Percentiles rank a stretch among this genome's conserved stretches.
These are phyloP conservation scores for Phrynosoma platyrhinos DNA, from an alignment of 2,113 vertebrate genomes.

Conservation along the genomic window DNA sequence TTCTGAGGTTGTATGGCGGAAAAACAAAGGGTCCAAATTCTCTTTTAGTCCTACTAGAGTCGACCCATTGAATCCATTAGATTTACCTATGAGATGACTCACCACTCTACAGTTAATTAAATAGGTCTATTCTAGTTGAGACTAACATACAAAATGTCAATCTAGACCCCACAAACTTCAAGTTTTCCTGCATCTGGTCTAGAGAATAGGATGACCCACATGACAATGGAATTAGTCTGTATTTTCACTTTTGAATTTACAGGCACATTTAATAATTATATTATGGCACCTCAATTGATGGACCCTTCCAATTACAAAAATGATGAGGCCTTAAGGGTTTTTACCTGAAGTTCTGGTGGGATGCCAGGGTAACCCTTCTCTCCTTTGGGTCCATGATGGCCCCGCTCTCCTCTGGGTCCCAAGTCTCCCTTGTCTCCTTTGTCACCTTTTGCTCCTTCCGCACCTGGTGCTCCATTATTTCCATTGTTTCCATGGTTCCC, in stretches of 20 bases:
- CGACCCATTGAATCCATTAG: too few relatives aligned
- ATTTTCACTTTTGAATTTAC: not conserved
- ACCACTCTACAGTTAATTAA: too few relatives aligned
- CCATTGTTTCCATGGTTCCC: constrained; percentile 88
- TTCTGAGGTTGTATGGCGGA: too few relatives aligned
- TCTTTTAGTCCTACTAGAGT: too few relatives aligned
- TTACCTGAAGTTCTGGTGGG: constrained; percentile 84
- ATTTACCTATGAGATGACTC: too few relatives aligned
- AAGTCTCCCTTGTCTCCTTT: constrained; percentile 85
- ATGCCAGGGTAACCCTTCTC: constrained; percentile 84
- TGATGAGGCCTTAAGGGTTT: not conserved
- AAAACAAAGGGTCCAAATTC: too few relatives aligned
- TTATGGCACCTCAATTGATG: not conserved
- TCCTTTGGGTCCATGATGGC: constrained; percentile 82
- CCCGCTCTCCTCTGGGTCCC: constrained; percentile 82
- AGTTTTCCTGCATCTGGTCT: not conserved
- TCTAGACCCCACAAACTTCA: not conserved
- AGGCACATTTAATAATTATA: not conserved
- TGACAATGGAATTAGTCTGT: not conserved
- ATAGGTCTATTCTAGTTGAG: too few relatives aligned
- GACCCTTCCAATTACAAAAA: not conserved
- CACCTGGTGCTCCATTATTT: constrained; percentile 84
- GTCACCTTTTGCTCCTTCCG: constrained; percentile 83
- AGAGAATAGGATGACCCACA: not conserved
- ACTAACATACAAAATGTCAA: too few relatives aligned